Conservation (phyloP, 2,113 vertebrate species). For the Brachypodius melanocephalos region DNA sequence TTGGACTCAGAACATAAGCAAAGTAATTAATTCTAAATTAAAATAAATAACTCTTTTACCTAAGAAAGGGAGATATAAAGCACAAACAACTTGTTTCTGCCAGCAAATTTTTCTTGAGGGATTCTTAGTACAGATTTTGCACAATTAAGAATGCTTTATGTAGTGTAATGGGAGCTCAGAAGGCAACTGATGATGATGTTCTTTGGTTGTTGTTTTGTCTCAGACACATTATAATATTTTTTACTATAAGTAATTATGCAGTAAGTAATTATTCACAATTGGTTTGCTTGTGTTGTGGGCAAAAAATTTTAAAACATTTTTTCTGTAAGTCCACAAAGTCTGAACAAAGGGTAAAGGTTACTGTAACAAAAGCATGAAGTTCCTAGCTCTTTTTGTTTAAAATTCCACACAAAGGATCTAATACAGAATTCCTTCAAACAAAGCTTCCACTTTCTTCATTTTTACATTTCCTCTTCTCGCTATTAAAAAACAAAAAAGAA, state of each 20-base stretch:
- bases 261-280: not conserved
- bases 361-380: not conserved
- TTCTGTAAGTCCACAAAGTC: not conserved
- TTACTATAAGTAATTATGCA: not conserved
- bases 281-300: not conserved
- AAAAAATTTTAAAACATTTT: not conserved
- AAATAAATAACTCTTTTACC: slow-evolving; percentile 30
- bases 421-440: not conserved
- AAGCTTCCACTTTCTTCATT: not conserved
- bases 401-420: not conserved
- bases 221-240: not conserved
- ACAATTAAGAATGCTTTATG: not conserved
- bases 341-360: not conserved
- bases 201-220: not conserved
- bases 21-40: slow-evolving; percentile 48
- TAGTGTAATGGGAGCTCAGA: not conserved
- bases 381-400: not conserved
- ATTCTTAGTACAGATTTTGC: not conserved
- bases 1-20: not conserved
- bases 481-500: not conserved
- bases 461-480: not conserved
- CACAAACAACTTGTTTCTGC: not conserved
- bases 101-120: not conserved
- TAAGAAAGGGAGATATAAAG: not conserved
- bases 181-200: not conserved